These are phyloP conservation scores for Nyctereutes procyonoides DNA, from an alignment of 2,113 vertebrate genomes.

Conservation along the genomic window DNA sequence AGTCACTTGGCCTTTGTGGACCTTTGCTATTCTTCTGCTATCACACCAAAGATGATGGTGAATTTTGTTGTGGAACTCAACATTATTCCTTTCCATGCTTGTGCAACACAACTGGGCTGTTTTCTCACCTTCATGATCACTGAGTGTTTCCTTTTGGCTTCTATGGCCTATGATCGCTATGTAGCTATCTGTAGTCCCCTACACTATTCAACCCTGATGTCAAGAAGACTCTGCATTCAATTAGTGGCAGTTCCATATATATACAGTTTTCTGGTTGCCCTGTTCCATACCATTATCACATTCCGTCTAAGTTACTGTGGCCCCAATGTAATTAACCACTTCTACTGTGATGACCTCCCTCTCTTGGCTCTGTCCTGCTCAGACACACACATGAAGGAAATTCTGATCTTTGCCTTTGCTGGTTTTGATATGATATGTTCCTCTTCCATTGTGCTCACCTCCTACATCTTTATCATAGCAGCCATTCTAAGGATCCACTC, in stretches of 20 bases:
- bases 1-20: conserved; percentile 81
- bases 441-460: conserved; percentile 67
- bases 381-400: conserved; percentile 70
- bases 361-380: conserved; percentile 78
- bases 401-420: conserved; percentile 76
- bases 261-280: conserved; percentile 69
- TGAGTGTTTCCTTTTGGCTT: conserved; percentile 71
- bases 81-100: conserved; percentile 70
- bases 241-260: conserved; percentile 69
- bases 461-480: conserved; percentile 75
- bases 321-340: conserved; percentile 66
- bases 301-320: conserved; percentile 76
- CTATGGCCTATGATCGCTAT: conserved; percentile 74
- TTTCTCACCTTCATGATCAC: conserved; percentile 73
- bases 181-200: conserved; percentile 67
- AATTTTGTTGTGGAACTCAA: conserved; percentile 64
- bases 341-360: conserved; percentile 78
- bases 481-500: conserved; percentile 64
- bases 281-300: conserved; percentile 67
- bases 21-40: conserved; percentile 76
- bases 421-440: conserved; percentile 75
- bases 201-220: conserved; percentile 69
- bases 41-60: conserved; percentile 73
- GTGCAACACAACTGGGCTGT: conserved; percentile 71
- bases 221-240: conserved; percentile 60